Evolutionary conservation across 1,140 invertebrate genomes (phyloP), one percentile per base, ranked within the genome.

Genomic region (Solen grandis): DNA sequence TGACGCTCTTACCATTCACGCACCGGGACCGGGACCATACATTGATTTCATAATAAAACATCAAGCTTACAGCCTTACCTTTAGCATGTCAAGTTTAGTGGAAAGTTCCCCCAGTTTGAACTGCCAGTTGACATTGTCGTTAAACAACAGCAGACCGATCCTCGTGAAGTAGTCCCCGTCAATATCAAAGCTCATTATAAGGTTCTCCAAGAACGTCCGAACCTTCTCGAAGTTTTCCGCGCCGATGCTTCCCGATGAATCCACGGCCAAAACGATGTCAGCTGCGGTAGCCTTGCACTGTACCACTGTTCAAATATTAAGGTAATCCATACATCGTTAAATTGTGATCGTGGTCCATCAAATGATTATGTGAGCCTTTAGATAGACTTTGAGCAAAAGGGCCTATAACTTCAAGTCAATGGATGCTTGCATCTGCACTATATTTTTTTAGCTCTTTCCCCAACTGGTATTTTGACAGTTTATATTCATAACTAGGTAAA

Each of bases 231-330:
- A 86, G 46, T 86, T 85, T 3, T 62, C 81, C 8, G 55, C 38
- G 2, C 85, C 85, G 25, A 88, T 84, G 50, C 84, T 84, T 33
- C 77, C 85, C 5, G 86, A 85, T 0, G 76, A 81, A 36, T 88
- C 86, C 19, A 88, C 60, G 22, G 86, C 69, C 70, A 88, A 84
- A 1, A 84, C 77, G 5, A 88, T 79, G 57, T 88, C 86, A 5
- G 77, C 77, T 27, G 19, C 65, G 3, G 66, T 72, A 4, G 77
- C 57, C 10, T 38, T 16, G 46, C 77, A 80, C n/a, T 52, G 4
- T 13, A 63, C 59, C 4, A 31, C 66, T 70, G 38, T 36, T 25
- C 16, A 41, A 73, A 73, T 27, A 55, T 55, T 55, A n/a, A n/a
- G n/a, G n/a, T n/a, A n/a, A n/a, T n/a, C n/a, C n/a, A n/a, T n/a